Evolutionary conservation across 2,113 vertebrate genomes (phyloP).

Genomic region (Cebus imitator): DNA sequence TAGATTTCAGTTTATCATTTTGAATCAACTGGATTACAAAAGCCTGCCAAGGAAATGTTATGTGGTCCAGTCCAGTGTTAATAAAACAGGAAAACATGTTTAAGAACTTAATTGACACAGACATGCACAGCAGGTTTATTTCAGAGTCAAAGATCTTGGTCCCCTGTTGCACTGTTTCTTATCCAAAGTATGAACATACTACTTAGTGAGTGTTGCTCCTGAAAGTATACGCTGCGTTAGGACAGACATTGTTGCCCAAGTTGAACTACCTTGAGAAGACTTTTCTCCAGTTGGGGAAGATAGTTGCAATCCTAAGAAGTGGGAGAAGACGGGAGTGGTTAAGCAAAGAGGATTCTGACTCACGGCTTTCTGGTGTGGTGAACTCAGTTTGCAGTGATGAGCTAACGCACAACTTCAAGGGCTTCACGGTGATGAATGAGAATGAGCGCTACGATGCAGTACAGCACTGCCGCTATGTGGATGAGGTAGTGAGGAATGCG

Average conservation of each 20-base stretch:
- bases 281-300: background rate
- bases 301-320: background rate
- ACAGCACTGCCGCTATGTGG: constrained; percentile 97
- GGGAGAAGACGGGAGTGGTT: background rate
- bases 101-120: background rate
- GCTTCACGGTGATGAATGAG: constrained; percentile 99
- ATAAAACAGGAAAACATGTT: background rate
- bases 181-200: background rate
- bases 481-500: constrained; percentile 96
- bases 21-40: background rate
- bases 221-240: background rate
- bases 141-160: constrained; percentile 3
- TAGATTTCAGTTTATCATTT: constrained; percentile 28
- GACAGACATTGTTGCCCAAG: background rate
- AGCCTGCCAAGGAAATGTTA: background rate
- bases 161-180: background rate
- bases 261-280: background rate
- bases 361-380: background rate
- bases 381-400: constrained; percentile 96
- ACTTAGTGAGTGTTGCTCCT: background rate
- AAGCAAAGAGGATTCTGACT: constrained; percentile 20
- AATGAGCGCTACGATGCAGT: constrained; percentile 96
- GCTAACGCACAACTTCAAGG: constrained; percentile 97
- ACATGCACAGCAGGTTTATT: background rate
- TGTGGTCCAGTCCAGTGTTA: background rate